A percentile compares a stretch with the other conserved stretches of the same genome.
Conservation (phyloP, 2,797 vertebrate genomes). For the Macrochelys suwanniensis region DNA sequence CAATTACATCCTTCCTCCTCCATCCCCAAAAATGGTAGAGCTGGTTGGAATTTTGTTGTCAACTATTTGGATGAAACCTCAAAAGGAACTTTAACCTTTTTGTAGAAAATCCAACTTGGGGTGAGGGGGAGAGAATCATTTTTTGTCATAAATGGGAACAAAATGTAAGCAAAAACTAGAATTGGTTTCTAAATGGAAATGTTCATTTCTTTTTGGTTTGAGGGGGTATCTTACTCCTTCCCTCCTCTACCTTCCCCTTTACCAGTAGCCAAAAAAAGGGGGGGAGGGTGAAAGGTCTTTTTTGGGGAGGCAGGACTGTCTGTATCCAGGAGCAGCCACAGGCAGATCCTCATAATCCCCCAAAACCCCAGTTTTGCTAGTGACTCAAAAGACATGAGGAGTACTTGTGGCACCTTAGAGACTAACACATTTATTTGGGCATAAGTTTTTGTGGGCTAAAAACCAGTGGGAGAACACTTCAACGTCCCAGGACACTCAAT, state of each 20-base stretch:
- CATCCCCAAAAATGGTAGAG: neutral
- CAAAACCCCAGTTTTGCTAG: neutral
- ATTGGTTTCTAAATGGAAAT: neutral
- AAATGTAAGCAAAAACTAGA: neutral
- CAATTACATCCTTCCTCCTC: too few relatives aligned
- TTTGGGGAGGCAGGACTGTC: fast-evolving
- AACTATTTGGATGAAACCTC: fast-evolving
- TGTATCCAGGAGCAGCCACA: neutral
- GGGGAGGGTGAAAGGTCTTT: neutral
- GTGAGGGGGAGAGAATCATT: too few relatives aligned
- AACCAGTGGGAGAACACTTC: too few relatives aligned
- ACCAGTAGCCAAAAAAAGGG: neutral
- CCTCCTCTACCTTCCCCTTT: fast-evolving
- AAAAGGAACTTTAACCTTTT: neutral
- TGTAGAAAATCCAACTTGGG: too few relatives aligned
- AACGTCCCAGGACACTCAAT: too few relatives aligned
- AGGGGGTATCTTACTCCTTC: neutral
- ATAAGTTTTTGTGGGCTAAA: too few relatives aligned
- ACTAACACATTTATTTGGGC: too few relatives aligned
- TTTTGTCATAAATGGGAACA: too few relatives aligned
- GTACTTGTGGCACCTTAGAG: too few relatives aligned
- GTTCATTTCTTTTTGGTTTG: neutral
- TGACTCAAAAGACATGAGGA: neutral
- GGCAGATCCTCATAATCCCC: neutral
- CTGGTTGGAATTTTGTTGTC: fast-evolving